phyloP scores from a whole-genome alignment of 2,888 invertebrate species.

The Macaria notata region DNA sequence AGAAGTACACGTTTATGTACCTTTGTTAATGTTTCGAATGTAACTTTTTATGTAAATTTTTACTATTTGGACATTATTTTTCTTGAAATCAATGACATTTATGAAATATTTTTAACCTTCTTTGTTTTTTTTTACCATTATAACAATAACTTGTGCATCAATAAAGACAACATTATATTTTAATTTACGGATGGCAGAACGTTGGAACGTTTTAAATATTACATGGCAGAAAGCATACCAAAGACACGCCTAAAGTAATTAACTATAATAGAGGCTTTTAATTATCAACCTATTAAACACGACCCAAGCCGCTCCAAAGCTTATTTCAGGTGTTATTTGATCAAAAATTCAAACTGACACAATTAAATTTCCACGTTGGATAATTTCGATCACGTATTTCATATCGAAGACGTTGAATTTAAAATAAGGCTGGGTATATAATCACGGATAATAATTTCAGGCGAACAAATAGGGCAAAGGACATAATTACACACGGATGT shows the following conservation, averaged over 20 bases:
- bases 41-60: too few species aligned
- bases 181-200: not conserved
- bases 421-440: conserved; percentile 63
- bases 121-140: too few species aligned
- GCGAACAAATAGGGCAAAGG: conserved; percentile 74
- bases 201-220: conserved; percentile 23
- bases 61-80: too few species aligned
- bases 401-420: conserved; percentile 57
- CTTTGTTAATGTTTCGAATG: too few species aligned
- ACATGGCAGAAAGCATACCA: conserved; percentile 18
- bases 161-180: not conserved
- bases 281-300: conserved; percentile 58
- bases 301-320: conserved; percentile 57
- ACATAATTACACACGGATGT: conserved; percentile 68
- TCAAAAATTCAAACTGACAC: conserved; percentile 67
- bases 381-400: conserved; percentile 58
- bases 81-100: too few species aligned
- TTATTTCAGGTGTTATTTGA: conserved; percentile 78
- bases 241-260: conserved; percentile 46
- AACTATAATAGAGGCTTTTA: conserved; percentile 51
- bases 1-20: too few species aligned
- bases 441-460: conserved; percentile 66
- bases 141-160: too few species aligned
- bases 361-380: conserved; percentile 55
- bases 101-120: too few species aligned